These are phyloP conservation scores for Chelon labrosus DNA, from an alignment of 2,797 vertebrate genomes.

Conservation along the genomic window DNA sequence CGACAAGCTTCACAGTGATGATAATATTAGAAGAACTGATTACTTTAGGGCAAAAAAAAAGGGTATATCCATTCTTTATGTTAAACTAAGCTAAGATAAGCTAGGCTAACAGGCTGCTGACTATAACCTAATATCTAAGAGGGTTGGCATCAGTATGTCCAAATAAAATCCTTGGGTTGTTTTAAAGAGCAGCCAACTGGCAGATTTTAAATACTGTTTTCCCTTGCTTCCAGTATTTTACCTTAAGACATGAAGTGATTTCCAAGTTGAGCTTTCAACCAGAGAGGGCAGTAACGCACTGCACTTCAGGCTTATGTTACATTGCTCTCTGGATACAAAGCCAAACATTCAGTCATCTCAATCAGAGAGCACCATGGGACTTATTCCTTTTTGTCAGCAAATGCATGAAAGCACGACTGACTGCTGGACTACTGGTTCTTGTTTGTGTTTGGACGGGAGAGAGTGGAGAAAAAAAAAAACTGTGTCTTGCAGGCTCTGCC, in stretches of 20 bases:
- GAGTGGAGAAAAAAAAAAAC: background rate
- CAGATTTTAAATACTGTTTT: no score
- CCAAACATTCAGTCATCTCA: background rate
- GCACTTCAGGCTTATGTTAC: background rate
- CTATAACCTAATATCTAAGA: no score
- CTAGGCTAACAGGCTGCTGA: no score
- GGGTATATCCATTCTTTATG: background rate
- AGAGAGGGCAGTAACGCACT: conserved; percentile 9
- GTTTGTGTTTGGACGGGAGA: background rate
- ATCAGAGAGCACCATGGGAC: background rate
- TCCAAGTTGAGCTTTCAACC: background rate
- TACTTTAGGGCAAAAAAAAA: background rate
- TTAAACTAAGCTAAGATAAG: no score
- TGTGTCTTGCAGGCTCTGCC: no score
- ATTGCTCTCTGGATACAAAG: background rate
- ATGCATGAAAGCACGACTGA: background rate
- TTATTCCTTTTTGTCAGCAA: background rate
- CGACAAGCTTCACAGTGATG: background rate
- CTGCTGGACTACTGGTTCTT: background rate
- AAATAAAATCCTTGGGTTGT: no score
- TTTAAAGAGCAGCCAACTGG: no score
- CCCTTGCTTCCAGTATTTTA: no score
- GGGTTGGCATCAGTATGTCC: no score
- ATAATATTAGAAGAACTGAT: background rate
- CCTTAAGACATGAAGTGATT: no score